Percentiles rank a stretch among this genome's conserved stretches.
These are phyloP conservation scores for Gobio occitaniae DNA, from an alignment of 2,797 vertebrate species.

Conservation along the genomic window DNA sequence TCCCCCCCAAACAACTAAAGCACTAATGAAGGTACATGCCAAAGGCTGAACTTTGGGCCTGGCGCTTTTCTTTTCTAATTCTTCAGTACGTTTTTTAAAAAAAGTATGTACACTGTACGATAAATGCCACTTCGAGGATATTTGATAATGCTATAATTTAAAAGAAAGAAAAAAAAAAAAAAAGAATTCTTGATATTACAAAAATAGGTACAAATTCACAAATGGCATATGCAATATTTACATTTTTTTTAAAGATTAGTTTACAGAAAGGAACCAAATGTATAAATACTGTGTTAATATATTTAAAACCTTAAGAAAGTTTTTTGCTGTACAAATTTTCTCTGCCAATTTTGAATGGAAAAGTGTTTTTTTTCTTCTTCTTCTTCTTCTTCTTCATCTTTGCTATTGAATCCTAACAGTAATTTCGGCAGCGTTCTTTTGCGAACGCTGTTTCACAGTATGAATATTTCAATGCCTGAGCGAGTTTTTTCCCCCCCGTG, in stretches of 20 bases:
- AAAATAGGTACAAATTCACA: slow-evolving; percentile 89
- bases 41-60: slow-evolving; percentile 74
- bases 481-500: slow-evolving; percentile 81
- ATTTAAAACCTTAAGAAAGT: slow-evolving; percentile 83
- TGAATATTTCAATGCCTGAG: slow-evolving; percentile 85
- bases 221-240: slow-evolving; percentile 99
- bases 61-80: slow-evolving; percentile 67
- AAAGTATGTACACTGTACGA: slow-evolving; percentile 72
- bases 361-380: slow-evolving; percentile 70
- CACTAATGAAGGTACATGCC: slow-evolving; percentile 85
- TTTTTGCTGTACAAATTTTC: slow-evolving; percentile 88
- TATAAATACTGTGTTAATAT: slow-evolving; percentile 90
- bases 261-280: slow-evolving; percentile 98
- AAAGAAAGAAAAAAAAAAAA: slow-evolving; percentile 50
- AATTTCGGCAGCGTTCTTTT: slow-evolving; percentile 93
- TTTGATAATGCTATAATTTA: slow-evolving; percentile 82
- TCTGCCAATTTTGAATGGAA: slow-evolving; percentile 85
- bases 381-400: slow-evolving; percentile 72
- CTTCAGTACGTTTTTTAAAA: slow-evolving; percentile 69
- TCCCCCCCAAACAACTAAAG: slow-evolving; percentile 72
- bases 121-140: slow-evolving; percentile 78
- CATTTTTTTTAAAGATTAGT: slow-evolving; percentile 91
- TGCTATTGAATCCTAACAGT: slow-evolving; percentile 89
- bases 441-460: slow-evolving; percentile 89
- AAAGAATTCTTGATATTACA: slow-evolving; percentile 71